Evolutionary conservation across 1,140 invertebrate genomes (phyloP), one percentile per base, ranked within the genome.

Genomic region (Drosophila pseudoananassae): DNA sequence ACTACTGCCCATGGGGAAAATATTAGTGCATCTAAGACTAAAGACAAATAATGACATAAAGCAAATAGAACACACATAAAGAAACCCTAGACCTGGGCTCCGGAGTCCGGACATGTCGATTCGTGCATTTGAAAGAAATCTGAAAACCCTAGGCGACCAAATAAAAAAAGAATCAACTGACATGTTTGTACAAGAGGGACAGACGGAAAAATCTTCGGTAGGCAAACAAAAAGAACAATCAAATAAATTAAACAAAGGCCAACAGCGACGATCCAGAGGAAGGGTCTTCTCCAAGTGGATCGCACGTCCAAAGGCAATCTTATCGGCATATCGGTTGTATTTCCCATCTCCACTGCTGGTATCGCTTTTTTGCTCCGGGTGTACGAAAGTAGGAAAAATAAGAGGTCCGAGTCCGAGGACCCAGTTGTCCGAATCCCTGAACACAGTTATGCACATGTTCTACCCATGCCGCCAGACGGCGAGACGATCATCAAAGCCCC

Each of bases 231-330:
- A 65, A 72, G 80, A 85, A 85, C 82, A 85, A 85, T 87, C 78
- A 85, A 85, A 85, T 82, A 85, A 85, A 85, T 85, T 87, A 87
- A 85, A 85, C 82, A 85, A 82, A 78, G 82, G 70, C 78, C 27
- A 58, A 69, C 51, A 56, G 65, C 50, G 55, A 69, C 65, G 80
- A 65, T 43, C 49, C 55, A 31, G 66, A 46, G 9, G 65, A 61
- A 50, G 57, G 46, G 60, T 65, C 43, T 46, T 0, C 71, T 85
- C 58, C 76, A 85, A 68, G 78, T 61, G 60, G 78, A 70, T 59
- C 59, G 80, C 71, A 68, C 61, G 31, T 69, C 65, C 61, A 31
- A 72, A 49, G 83, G 75, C 68, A 87, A 85, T 85, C 82, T 85
- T 85, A 85, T 85, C 82, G 82, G 27, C 50, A 69, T 75, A 85